Evolutionary conservation across 2,888 invertebrate species (phyloP), one percentile per base, ranked within the genome.

Genomic region (Caenorhabditis afra): DNA sequence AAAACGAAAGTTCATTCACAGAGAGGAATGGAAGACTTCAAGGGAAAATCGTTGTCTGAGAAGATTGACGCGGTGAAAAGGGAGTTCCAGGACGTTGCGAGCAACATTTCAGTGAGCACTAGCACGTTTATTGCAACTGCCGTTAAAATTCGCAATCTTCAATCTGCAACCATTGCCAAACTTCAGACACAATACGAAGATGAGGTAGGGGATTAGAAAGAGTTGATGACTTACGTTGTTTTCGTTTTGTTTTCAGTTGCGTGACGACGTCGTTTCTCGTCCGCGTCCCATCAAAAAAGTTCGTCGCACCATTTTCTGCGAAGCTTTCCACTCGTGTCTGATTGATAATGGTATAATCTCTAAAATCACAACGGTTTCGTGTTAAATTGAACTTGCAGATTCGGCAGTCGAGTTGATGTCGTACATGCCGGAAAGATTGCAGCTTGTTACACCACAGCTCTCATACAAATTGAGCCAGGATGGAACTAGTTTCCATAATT

Each of bases 401-500:
- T 81, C 83, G 20, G 88, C 87, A 8, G 66, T 81, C 29, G 88
- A 87, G 50, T 41, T 88, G 41, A 88, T 88, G 85, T 77, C 80
- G 11, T 80, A 83, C 39, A 71, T 89, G 65, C 89, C 89, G 3
- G 70, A 80, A 8, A 81, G 89, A 37, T 80, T 88, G 47, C 89
- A 89, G 66, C 78, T 89, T 35, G 83, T 84, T 47, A 89, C 89
- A 8, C 89, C 89, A 8, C 50, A 62, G 4, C 59, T 87, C n/a
- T 76, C 88, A 14, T 89, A 87, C 77, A 49, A 83, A 12, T 76
- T 89, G n/a, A 86, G 88, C 23, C 83, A 88, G 52, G 88, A 89
- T 68, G 89, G 89, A 41, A 87, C 89, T 44, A 86, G 86, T 39
- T 89, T 89, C 70, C 82, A 86, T n/a, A 84, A 89, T 39, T 78